These are phyloP conservation scores for Natator depressus DNA, from an alignment of 2,113 vertebrate species.

Conservation along the genomic window DNA sequence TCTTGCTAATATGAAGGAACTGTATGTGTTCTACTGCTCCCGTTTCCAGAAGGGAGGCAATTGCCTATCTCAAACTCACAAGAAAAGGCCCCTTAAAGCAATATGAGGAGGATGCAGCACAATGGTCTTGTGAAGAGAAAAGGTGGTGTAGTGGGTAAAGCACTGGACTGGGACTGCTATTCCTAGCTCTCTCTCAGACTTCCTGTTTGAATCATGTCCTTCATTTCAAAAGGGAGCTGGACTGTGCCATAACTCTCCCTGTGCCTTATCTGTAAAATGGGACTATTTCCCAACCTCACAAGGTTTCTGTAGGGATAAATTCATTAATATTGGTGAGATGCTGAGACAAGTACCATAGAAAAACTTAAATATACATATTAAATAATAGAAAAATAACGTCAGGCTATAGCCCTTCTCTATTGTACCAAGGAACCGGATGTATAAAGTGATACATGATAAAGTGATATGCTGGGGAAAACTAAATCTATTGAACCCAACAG, in stretches of 20 bases:
- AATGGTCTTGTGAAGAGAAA: not conserved
- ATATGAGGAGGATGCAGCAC: not conserved
- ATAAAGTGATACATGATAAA: not conserved
- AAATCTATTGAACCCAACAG: not conserved
- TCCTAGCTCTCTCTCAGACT: not conserved
- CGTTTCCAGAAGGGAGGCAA: not conserved
- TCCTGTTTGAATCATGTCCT: not conserved
- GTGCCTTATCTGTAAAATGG: not conserved
- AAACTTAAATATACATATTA: not conserved
- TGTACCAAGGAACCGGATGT: not conserved
- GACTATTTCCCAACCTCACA: not conserved
- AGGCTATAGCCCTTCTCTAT: not conserved
- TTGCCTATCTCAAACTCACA: not conserved
- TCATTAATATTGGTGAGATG: not conserved
- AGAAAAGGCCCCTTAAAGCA: not conserved
- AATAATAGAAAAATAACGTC: not conserved
- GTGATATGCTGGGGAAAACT: not conserved
- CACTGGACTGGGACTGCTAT: not conserved
- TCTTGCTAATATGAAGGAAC: not conserved
- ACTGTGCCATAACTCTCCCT: not conserved
- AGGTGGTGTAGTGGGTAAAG: fast-evolving
- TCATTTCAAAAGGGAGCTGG: not conserved
- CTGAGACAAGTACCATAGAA: not conserved
- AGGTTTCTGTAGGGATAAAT: not conserved
- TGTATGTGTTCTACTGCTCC: not conserved